These are phyloP conservation scores for Conopomorpha cramerella DNA, from an alignment of 1,140 invertebrate species.

Conservation along the genomic window DNA sequence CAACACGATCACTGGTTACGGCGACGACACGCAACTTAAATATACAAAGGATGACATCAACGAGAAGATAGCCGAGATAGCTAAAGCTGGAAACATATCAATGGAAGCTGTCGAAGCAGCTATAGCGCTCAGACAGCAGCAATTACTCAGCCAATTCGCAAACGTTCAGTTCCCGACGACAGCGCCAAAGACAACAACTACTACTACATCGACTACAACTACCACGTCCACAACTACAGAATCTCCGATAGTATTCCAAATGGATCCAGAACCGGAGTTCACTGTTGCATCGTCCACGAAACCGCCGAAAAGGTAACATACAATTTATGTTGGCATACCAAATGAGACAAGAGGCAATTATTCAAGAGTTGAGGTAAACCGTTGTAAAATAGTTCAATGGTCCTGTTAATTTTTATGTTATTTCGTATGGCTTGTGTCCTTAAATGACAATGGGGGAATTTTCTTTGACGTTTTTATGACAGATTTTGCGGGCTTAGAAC, in stretches of 20 bases:
- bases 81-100: slow-evolving; percentile 71
- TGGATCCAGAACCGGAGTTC: slow-evolving; percentile 41
- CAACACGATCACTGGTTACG: slow-evolving; percentile 46
- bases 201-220: slow-evolving; percentile 51
- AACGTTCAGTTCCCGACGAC: slow-evolving; percentile 50
- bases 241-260: slow-evolving; percentile 25
- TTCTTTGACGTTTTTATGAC: too few relatives aligned
- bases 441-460: too few relatives aligned
- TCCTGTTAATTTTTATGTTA: too few relatives aligned
- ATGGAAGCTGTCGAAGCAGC: slow-evolving; percentile 75
- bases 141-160: slow-evolving; percentile 64
- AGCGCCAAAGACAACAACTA: slow-evolving; percentile 50
- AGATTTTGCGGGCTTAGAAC: too few relatives aligned
- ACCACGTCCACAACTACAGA: too few relatives aligned
- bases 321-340: too few relatives aligned
- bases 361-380: too few relatives aligned
- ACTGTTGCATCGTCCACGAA: too few relatives aligned
- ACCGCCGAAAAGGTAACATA: too few relatives aligned
- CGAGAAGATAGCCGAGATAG: slow-evolving; percentile 52
- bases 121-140: slow-evolving; percentile 70
- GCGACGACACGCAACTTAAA: slow-evolving; percentile 39
- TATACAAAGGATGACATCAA: slow-evolving; percentile 50
- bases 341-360: too few relatives aligned
- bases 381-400: too few relatives aligned
- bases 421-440: too few relatives aligned